Conservation (phyloP, 2,113 vertebrate genomes). For the Laticauda colubrina region DNA sequence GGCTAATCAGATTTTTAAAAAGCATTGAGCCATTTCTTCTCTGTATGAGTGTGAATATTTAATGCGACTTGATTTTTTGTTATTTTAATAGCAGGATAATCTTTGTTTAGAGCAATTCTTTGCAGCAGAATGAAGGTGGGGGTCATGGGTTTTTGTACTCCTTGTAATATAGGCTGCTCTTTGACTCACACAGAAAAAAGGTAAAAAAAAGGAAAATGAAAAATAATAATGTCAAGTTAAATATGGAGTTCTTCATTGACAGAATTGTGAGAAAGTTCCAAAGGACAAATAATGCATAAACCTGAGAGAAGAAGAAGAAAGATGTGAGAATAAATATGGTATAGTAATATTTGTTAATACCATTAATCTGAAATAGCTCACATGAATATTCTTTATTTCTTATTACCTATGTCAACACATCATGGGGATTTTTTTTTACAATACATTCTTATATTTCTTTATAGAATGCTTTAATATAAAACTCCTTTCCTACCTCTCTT, state of each 20-base stretch:
- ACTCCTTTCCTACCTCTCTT: background rate
- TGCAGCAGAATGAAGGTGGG: constrained; percentile 14
- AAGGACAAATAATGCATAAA: background rate
- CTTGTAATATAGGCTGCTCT: constrained; percentile 11
- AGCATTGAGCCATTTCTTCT: constrained; percentile 10
- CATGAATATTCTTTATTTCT: background rate
- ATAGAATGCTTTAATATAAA: background rate
- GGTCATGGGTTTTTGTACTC: constrained; percentile 10
- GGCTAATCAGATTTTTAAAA: constrained; percentile 35
- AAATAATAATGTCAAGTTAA: background rate
- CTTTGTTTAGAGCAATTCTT: constrained; percentile 30
- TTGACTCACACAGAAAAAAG: background rate
- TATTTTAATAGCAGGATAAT: constrained; percentile 42
- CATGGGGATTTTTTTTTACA: background rate
- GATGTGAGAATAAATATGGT: background rate
- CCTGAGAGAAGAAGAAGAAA: background rate
- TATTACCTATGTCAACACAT: background rate
- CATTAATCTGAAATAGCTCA: background rate
- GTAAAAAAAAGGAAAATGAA: background rate
- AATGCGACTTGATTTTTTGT: constrained; percentile 35
- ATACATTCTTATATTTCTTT: background rate
- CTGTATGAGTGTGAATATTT: constrained; percentile 21
- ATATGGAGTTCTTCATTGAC: background rate
- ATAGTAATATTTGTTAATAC: background rate
- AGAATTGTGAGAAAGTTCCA: background rate